phyloP scores from a whole-genome alignment of 2,797 vertebrate species.

The Silurus aristotelis region DNA sequence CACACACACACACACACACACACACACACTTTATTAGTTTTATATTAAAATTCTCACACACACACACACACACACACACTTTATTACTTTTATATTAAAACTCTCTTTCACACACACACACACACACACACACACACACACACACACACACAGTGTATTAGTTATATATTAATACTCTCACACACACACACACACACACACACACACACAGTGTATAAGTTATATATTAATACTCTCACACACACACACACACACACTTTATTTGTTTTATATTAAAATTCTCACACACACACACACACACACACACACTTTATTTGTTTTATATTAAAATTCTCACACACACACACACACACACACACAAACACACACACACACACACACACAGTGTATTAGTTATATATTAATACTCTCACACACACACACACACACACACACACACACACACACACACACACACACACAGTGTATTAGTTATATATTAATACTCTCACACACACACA shows the following conservation, averaged over 20 bases:
- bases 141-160: not conserved
- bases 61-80: not conserved
- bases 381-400: no score
- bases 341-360: not conserved
- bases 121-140: not conserved
- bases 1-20: not conserved
- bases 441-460: not conserved
- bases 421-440: not conserved
- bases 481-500: no score
- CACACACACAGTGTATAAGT: not conserved
- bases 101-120: not conserved
- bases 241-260: not conserved
- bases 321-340: no score
- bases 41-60: not conserved
- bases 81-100: no score
- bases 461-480: no score
- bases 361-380: not conserved
- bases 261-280: not conserved
- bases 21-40: not conserved
- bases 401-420: no score
- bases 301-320: no score
- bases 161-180: no score
- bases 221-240: no score
- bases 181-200: not conserved
- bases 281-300: no score